Percentiles rank a stretch among this genome's conserved stretches.
Conservation (phyloP, 1,140 invertebrate genomes). For the Homarus americanus region DNA sequence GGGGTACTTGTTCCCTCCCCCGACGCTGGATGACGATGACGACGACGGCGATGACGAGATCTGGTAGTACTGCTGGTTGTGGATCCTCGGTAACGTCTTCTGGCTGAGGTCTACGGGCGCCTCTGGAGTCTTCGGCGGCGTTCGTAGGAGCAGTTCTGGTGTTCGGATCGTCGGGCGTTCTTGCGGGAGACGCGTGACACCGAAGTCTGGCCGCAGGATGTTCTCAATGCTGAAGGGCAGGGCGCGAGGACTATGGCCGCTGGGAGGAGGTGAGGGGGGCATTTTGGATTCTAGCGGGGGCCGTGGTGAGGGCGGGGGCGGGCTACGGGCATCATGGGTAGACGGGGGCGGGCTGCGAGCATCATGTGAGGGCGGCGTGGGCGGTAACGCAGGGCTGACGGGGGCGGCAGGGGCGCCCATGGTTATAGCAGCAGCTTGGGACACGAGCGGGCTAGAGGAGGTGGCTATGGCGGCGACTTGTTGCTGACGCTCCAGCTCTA, state of each 20-base stretch:
- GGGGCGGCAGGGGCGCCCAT: slow-evolving; percentile 63
- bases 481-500: slow-evolving; percentile 51
- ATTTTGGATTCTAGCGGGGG: slow-evolving; percentile 53
- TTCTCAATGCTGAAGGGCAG: slow-evolving; percentile 95
- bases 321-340: slow-evolving; percentile 50
- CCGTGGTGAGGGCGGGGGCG: slow-evolving; percentile 54
- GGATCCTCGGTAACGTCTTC: too few species aligned
- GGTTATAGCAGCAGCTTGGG: slow-evolving; percentile 15
- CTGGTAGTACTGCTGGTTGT: not conserved
- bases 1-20: slow-evolving; percentile 45
- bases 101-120: slow-evolving; percentile 73
- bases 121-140: slow-evolving; percentile 71
- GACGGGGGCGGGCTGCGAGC: slow-evolving; percentile 55
- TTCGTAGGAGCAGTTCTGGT: slow-evolving; percentile 66
- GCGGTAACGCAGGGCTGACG: slow-evolving; percentile 62
- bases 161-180: slow-evolving; percentile 59
- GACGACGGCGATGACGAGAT: not conserved
- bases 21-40: not conserved
- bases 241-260: slow-evolving; percentile 60
- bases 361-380: slow-evolving; percentile 63
- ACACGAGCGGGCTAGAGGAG: not conserved
- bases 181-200: slow-evolving; percentile 77
- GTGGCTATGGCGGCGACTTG: slow-evolving; percentile 9
- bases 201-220: slow-evolving; percentile 93
- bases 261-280: slow-evolving; percentile 56